A percentile compares a stretch with the other conserved stretches of the same genome.
phyloP scores from a whole-genome alignment of 2,797 vertebrate genomes.

The Lithobates pipiens region DNA sequence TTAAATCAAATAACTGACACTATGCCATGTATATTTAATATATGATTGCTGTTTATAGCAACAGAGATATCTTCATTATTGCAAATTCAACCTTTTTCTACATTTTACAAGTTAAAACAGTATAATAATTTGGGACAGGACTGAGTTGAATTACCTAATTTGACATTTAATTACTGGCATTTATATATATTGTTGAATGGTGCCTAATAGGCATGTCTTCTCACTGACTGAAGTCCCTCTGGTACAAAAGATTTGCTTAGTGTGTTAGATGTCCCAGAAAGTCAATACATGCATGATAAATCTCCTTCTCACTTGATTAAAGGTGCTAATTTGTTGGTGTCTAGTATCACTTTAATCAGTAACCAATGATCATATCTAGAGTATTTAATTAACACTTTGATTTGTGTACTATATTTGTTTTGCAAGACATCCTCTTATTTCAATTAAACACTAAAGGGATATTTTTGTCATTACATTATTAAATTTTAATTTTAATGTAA shows the following conservation, averaged over 20 bases:
- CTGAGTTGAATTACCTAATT: slow-evolving; percentile 1
- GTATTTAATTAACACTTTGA: slow-evolving; percentile 25
- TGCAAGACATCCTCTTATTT: slow-evolving; percentile 16
- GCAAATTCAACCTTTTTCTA: background rate
- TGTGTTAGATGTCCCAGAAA: slow-evolving; percentile 30
- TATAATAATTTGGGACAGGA: slow-evolving; percentile 19
- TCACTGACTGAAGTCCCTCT: slow-evolving; percentile 27
- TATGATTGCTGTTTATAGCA: background rate
- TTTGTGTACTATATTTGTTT: slow-evolving; percentile 16
- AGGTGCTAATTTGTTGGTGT: slow-evolving; percentile 44
- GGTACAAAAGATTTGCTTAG: slow-evolving; percentile 30
- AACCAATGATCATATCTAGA: slow-evolving; percentile 13
- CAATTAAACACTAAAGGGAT: background rate
- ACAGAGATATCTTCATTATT: background rate
- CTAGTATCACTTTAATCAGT: slow-evolving; percentile 36
- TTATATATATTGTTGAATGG: slow-evolving; percentile 11
- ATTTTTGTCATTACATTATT: background rate
- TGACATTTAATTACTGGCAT: slow-evolving; percentile 15
- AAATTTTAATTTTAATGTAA: background rate
- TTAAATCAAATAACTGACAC: background rate
- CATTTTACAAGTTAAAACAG: background rate
- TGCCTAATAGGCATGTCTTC: slow-evolving; percentile 21
- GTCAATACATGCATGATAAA: slow-evolving; percentile 40
- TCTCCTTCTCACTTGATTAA: slow-evolving; percentile 41
- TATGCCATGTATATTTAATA: no score